phyloP scores from a whole-genome alignment of 2,113 vertebrate genomes.

The Notothenia coriiceps region DNA sequence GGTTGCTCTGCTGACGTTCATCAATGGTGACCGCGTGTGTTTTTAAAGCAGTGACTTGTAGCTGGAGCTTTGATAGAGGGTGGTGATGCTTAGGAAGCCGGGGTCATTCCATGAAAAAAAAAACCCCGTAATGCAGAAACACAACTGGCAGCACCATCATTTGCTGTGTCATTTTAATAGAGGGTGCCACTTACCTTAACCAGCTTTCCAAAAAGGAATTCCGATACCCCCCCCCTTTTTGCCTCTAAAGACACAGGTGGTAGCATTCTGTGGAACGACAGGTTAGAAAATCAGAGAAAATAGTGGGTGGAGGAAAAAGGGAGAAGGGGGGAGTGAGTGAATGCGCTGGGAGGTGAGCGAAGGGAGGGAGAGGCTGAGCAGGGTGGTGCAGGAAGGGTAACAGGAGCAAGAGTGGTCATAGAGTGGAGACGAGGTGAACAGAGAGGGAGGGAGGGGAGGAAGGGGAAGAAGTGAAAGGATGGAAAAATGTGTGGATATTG shows the following conservation, averaged over 20 bases:
- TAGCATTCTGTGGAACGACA: slow-evolving; percentile 62
- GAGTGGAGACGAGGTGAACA: slow-evolving; percentile 36
- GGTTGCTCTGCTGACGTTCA: slow-evolving; percentile 57
- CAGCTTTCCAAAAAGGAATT: slow-evolving; percentile 66
- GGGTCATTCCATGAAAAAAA: slow-evolving; percentile 46
- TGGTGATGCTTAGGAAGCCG: slow-evolving; percentile 39
- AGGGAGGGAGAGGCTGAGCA: slow-evolving; percentile 45
- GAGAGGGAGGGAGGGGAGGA: slow-evolving; percentile 4
- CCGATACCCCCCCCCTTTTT: slow-evolving; percentile 19
- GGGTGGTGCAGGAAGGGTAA: slow-evolving; percentile 55
- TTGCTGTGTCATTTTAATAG: slow-evolving; percentile 67
- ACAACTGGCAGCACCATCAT: slow-evolving; percentile 52
- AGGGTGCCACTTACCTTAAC: slow-evolving; percentile 78
- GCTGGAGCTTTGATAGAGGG: slow-evolving; percentile 37
- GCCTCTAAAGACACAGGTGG: slow-evolving; percentile 69
- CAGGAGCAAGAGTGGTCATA: slow-evolving; percentile 59
- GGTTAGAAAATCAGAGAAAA: slow-evolving; percentile 67
- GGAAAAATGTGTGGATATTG: slow-evolving; percentile 78
- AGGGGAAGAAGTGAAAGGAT: slow-evolving; percentile 60
- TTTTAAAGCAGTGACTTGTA: slow-evolving; percentile 59
- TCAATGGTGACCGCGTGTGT: slow-evolving; percentile 58
- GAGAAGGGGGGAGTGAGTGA: neutral
- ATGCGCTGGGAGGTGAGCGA: slow-evolving; percentile 31
- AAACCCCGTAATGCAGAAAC: slow-evolving; percentile 57
- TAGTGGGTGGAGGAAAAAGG: slow-evolving; percentile 38